Evolutionary conservation across 2,888 invertebrate genomes (phyloP).

Genomic region (Lithophane socia): DNA sequence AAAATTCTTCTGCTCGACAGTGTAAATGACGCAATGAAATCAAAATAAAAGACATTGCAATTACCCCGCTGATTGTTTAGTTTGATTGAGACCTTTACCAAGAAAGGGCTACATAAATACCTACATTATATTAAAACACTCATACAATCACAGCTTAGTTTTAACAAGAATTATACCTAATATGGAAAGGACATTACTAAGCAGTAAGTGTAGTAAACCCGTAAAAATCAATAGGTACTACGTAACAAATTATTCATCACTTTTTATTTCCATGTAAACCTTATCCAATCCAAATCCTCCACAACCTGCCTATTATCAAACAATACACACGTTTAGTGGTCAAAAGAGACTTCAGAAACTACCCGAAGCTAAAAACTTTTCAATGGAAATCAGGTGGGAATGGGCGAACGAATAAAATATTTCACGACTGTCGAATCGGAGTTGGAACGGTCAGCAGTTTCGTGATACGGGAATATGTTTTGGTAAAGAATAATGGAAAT

Average conservation of each 20-base stretch:
- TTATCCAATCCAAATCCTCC: slow-evolving; percentile 12
- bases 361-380: slow-evolving; percentile 47
- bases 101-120: too few species aligned
- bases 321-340: slow-evolving; percentile 55
- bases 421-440: slow-evolving; percentile 50
- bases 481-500: slow-evolving; percentile 22
- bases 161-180: neutral
- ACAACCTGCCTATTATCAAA: slow-evolving; percentile 37
- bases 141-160: too few species aligned
- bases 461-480: slow-evolving; percentile 53
- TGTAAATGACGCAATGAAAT: too few species aligned
- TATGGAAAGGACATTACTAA: neutral
- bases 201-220: neutral
- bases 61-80: neutral
- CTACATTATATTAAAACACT: too few species aligned
- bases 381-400: slow-evolving; percentile 60
- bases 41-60: neutral
- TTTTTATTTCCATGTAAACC: neutral
- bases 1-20: too few species aligned
- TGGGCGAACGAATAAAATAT: slow-evolving; percentile 55
- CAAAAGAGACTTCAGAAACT: slow-evolving; percentile 29
- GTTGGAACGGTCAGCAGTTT: slow-evolving; percentile 52
- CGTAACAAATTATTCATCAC: neutral
- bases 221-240: neutral
- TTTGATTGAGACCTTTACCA: neutral